Percentiles rank a stretch among this genome's conserved stretches.
Evolutionary conservation across 2,113 vertebrate genomes (phyloP).

Genomic region (Arvicanthis niloticus): DNA sequence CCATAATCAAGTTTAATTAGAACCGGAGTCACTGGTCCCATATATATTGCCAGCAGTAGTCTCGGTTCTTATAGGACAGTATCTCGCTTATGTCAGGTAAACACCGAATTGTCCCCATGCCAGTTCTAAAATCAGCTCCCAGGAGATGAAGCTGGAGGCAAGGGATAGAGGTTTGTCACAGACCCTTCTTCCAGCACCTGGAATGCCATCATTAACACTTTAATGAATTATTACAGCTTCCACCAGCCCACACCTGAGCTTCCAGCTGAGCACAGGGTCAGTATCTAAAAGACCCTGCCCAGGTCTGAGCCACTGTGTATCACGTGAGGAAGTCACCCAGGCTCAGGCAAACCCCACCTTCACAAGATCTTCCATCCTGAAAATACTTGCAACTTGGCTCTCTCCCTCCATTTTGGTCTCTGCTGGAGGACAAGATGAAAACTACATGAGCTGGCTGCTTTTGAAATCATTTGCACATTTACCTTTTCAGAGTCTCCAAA

Average conservation of each 20-base stretch:
- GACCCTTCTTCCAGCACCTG: neutral
- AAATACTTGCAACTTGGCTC: neutral
- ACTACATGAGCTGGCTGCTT: neutral
- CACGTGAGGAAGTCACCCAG: neutral
- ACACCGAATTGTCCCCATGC: neutral
- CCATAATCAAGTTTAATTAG: neutral
- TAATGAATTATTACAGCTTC: neutral
- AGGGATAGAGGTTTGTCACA: neutral
- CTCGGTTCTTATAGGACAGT: neutral
- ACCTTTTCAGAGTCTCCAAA: neutral
- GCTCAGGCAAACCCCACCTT: neutral
- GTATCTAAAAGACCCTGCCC: neutral
- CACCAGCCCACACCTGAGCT: neutral
- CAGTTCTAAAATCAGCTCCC: neutral
- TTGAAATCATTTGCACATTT: neutral
- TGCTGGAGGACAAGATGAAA: neutral
- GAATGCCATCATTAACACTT: neutral
- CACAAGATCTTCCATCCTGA: neutral
- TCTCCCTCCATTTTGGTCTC: neutral
- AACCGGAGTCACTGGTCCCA: neutral
- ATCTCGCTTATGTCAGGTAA: neutral
- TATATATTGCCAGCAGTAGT: neutral
- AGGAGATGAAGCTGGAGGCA: neutral
- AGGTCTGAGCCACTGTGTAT: neutral
- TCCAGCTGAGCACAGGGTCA: neutral